Base-by-base conservation (phyloP, 2,797 vertebrate genomes). In the Clamator glandarius region DNA sequence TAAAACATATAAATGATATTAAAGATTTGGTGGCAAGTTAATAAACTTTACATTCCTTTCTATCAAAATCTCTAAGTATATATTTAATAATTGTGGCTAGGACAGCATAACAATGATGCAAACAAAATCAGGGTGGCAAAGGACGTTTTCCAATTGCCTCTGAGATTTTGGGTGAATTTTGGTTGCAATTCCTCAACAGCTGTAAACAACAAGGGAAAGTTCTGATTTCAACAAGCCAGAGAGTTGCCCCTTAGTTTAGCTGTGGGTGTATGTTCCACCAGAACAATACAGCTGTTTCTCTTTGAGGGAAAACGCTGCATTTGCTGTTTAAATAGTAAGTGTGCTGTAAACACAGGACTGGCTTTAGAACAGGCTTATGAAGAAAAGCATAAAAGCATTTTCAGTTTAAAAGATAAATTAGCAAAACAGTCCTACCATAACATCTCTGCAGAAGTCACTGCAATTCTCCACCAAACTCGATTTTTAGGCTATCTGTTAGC, bases 401-500 rank as follows among this genome's bases (percentile, higher is more conserved):
- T 54, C 51, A 55, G 72, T 89, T 92, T 74, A 92, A 95, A 94
- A 91, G 31, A 83, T n/a, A 83, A 94, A 89, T 68, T 39, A 54
- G 85, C 83, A 8, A 2, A 87, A 72, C 54, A 66, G 13, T 84
- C 42, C 12, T 41, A 23, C 17, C 48, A 70, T 20, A 69, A 66
- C 11, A 66, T 33, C 42, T 31, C 92, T 77, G 73, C 82, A 93
- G 64, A 94, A 94, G 42, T 70, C 63, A 85, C 13, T 78, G 67
- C 69, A 72, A 21, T 46, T 89, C 59, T 75, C 68, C 68, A 59
- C 86, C 94, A 93, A 61, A 55, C 19, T 95, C 18, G 42, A 39
- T 91, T 97, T 97, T 97, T 86, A 95, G 85, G 23, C n/a, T 74
- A 76, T 33, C 23, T 73, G 84, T n/a, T 31, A 54, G 62, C 59